Percentiles rank a stretch among this genome's conserved stretches.
phyloP scores from a whole-genome alignment of 2,113 vertebrate genomes.

The Mesitornis unicolor region DNA sequence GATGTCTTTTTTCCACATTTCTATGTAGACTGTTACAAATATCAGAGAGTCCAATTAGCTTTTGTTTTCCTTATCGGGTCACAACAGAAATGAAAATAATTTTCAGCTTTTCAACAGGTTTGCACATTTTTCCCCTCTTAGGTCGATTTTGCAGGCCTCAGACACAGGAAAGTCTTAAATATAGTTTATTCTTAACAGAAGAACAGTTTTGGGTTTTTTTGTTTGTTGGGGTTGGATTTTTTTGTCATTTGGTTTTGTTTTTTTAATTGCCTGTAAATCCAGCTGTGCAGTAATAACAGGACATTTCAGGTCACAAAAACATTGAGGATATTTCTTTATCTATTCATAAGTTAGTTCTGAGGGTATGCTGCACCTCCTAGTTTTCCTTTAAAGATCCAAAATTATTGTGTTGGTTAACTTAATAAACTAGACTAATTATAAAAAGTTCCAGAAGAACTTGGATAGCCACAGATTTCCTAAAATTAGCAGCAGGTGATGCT shows the following conservation, averaged over 20 bases:
- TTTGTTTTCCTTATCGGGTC: neutral
- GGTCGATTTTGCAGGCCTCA: neutral
- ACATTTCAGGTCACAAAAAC: neutral
- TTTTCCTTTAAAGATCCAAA: neutral
- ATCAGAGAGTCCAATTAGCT: neutral
- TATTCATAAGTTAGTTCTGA: neutral
- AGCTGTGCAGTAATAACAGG: neutral
- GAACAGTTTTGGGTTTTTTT: neutral
- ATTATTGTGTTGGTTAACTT: neutral
- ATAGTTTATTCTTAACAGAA: neutral
- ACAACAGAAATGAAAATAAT: neutral
- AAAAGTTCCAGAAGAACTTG: neutral
- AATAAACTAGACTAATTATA: neutral
- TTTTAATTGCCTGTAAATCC: neutral
- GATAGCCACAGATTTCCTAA: neutral
- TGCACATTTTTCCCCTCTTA: neutral
- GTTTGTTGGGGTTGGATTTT: neutral
- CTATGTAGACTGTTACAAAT: neutral
- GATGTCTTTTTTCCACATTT: neutral
- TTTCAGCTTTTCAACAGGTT: neutral
- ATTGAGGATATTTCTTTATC: neutral
- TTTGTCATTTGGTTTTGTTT: neutral
- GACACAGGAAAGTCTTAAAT: neutral
- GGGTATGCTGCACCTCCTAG: neutral
- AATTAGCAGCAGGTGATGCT: conserved; percentile 11